Evolutionary conservation across 2,888 invertebrate genomes (phyloP).

Genomic region (Eilema sororculum): DNA sequence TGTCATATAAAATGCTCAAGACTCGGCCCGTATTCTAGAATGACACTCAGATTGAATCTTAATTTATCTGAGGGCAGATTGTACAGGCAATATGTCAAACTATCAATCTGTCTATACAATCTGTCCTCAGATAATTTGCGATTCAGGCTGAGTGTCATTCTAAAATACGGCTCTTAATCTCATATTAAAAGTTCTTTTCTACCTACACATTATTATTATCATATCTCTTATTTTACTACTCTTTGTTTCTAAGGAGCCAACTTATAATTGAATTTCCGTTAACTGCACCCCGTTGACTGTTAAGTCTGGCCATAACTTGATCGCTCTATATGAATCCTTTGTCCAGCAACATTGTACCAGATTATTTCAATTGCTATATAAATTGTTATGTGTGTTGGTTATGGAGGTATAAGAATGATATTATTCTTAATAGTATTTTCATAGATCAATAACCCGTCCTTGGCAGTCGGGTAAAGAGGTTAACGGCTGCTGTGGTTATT

Average conservation of each 20-base stretch:
- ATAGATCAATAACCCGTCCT: background rate
- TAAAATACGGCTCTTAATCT: background rate
- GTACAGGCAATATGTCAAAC: no score
- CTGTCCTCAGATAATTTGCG: no score
- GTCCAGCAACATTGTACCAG: constrained; percentile 73
- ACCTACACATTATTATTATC: no score
- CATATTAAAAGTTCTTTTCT: background rate
- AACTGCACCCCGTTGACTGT: constrained; percentile 80
- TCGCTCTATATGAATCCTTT: constrained; percentile 67
- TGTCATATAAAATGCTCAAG: no score
- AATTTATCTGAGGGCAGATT: no score
- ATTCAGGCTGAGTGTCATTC: no score
- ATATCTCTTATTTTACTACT: constrained; percentile 44
- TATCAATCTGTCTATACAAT: no score
- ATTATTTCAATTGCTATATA: constrained; percentile 52
- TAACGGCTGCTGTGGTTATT: no score
- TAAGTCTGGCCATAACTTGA: constrained; percentile 78
- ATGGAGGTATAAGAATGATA: constrained; percentile 34
- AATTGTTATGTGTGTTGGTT: constrained; percentile 27
- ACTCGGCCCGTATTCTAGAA: no score
- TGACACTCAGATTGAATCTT: no score
- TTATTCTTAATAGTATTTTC: constrained; percentile 21
- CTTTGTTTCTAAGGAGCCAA: constrained; percentile 75
- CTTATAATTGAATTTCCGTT: constrained; percentile 86
- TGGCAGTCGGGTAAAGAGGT: no score